A percentile compares a stretch with the other conserved stretches of the same genome.
Conservation (phyloP, 2,113 vertebrate genomes). For the Jaculus jaculus region DNA sequence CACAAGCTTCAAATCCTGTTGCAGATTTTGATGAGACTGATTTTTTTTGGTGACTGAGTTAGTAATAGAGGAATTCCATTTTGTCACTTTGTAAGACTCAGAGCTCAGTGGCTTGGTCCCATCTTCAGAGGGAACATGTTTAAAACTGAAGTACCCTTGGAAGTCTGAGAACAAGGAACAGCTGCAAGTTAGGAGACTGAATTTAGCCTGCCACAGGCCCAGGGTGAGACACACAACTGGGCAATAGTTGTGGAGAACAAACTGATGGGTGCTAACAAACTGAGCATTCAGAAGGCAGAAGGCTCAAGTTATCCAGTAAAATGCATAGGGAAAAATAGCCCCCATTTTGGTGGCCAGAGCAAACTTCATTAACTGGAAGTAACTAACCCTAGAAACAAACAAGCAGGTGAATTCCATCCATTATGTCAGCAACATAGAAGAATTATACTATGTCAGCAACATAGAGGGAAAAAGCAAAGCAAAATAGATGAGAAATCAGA, state of each 20-base stretch:
- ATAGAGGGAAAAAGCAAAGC: neutral
- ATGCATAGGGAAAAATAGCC: neutral
- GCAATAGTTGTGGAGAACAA: neutral
- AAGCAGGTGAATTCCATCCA: neutral
- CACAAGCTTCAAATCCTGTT: neutral
- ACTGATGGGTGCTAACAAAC: neutral
- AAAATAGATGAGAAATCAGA: neutral
- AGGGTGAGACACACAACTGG: neutral
- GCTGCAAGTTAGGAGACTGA: neutral
- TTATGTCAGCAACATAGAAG: neutral
- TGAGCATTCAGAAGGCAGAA: too few species aligned
- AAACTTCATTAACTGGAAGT: neutral
- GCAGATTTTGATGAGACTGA: neutral
- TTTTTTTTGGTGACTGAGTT: neutral
- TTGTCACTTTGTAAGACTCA: neutral
- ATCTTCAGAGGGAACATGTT: neutral
- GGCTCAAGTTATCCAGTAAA: neutral
- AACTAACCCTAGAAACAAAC: neutral
- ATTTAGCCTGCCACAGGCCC: neutral
- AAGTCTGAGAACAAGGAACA: neutral
- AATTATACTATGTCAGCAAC: neutral
- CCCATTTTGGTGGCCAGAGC: neutral
- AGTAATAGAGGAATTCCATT: neutral
- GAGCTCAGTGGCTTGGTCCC: neutral
- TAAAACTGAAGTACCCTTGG: neutral